phyloP scores from a whole-genome alignment of 2,888 invertebrate genomes.

The Meganola albula region DNA sequence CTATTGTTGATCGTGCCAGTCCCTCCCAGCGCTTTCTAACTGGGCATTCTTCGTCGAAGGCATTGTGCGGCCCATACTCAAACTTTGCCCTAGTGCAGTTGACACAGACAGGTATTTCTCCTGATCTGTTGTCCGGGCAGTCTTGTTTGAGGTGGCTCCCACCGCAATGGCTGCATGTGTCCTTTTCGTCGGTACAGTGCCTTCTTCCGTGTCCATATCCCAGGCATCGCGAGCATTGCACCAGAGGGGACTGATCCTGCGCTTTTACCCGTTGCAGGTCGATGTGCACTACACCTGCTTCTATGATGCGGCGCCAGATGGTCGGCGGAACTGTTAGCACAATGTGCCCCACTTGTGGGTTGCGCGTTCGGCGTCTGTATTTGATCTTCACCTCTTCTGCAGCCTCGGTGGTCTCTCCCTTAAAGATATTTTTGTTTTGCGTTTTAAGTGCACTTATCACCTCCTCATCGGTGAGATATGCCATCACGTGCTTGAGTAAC shows the following conservation, averaged over 20 bases:
- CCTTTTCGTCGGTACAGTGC: conserved; percentile 8
- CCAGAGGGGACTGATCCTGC: conserved; percentile 15
- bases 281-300: not conserved
- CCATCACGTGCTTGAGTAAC: not conserved
- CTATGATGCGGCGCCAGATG: not conserved
- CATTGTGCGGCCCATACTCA: conserved; percentile 5
- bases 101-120: not conserved
- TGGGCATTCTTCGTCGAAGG: conserved; percentile 9
- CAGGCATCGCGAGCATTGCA: conserved; percentile 15
- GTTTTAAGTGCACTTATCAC: not conserved
- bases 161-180: conserved; percentile 14
- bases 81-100: not conserved
- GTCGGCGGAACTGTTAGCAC: not conserved
- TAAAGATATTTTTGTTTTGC: not conserved
- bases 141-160: not conserved
- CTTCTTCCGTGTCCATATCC: conserved; percentile 10
- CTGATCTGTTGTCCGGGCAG: not conserved
- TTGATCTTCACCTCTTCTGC: not conserved
- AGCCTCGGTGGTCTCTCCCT: not conserved
- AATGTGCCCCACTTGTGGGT: not conserved
- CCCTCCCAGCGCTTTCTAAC: conserved; percentile 8
- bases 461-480: not conserved
- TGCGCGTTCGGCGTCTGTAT: not conserved
- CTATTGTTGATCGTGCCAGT: not conserved
- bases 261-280: conserved; percentile 8